Evolutionary conservation across 2,797 vertebrate species (phyloP).

Genomic region (Mormyrops boulengeri): DNA sequence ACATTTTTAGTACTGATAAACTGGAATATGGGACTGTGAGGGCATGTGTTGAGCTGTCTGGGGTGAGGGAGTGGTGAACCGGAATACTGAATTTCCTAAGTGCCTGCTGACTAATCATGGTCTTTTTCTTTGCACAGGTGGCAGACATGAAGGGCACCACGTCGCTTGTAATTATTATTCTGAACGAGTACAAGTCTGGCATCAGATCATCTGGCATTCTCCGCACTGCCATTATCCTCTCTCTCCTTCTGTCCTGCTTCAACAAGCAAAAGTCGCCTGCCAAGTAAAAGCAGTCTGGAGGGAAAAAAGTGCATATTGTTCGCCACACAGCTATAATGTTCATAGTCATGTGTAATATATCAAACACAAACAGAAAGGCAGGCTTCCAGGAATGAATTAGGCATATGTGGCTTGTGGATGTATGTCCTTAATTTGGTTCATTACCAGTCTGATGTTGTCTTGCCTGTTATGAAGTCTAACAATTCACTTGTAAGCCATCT

Average conservation of each 20-base stretch:
- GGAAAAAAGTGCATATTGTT: neutral
- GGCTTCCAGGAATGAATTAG: neutral
- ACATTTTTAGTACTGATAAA: neutral
- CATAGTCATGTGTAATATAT: neutral
- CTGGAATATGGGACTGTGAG: neutral
- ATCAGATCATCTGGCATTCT: constrained; percentile 4
- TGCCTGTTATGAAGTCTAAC: neutral
- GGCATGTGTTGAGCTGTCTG: neutral
- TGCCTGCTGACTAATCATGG: constrained; percentile 9
- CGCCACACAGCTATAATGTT: neutral
- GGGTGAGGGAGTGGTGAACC: neutral
- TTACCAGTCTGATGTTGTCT: neutral
- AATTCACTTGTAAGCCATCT: neutral
- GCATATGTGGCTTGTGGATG: neutral
- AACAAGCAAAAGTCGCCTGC: neutral
- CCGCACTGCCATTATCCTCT: neutral
- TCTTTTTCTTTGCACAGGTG: constrained; percentile 15
- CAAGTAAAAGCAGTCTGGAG: neutral
- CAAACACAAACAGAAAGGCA: neutral
- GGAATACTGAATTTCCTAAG: neutral
- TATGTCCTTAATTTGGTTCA: neutral
- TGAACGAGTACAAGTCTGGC: constrained; percentile 20
- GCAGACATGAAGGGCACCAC: constrained; percentile 17
- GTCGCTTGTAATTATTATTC: constrained; percentile 25
- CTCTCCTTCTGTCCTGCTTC: neutral